Base-by-base conservation (phyloP, 2,888 invertebrate genomes). In the Rhogogaster chlorosoma region DNA sequence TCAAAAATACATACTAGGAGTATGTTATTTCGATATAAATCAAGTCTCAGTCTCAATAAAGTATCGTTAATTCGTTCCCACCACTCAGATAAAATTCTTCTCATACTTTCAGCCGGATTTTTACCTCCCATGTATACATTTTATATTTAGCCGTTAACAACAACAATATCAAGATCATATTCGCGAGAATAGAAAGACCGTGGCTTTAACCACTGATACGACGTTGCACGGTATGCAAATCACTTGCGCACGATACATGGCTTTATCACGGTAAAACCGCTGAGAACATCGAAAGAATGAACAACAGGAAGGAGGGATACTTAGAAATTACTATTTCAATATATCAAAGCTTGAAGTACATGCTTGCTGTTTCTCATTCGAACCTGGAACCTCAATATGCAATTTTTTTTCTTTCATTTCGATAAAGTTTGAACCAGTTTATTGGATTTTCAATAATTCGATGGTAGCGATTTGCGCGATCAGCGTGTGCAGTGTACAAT, bases 21-120 rank as follows among this genome's bases (percentile, higher is more conserved):
- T 15, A 73, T n/a, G 9, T 71, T 71, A 71, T 42, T 10, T 10
- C 42, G n/a, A 73, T 73, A 38, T 73, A 38, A 73, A 73, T 73
- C 71, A 42, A 73, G 42, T 42, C 10, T 73, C 38, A n/a, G 67
- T 18, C 32, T 67, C 32, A 18, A 67, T 67, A 32, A 67, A 67
- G 22, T 67, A 67, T 32, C 29, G 32, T 67, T 67, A 32, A 67
- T 32, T 67, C 32, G 6, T 67, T 67, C 12, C 18, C 32, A 15
- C 15, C 18, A 67, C 18, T 32, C 10, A 32, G 32, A 29, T 18
- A 73, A 42, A 42, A 73, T n/a, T 42, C n/a, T 73, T 42, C 71
- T 22, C 22, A 42, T 42, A 5, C 2, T n/a, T 73, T 42, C 4
- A 9, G 42, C 18, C 3, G 71, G 12, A 42, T 22, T 22, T 71